phyloP scores from a whole-genome alignment of 2,888 invertebrate genomes.

The Ormyrus nitidulus region DNA sequence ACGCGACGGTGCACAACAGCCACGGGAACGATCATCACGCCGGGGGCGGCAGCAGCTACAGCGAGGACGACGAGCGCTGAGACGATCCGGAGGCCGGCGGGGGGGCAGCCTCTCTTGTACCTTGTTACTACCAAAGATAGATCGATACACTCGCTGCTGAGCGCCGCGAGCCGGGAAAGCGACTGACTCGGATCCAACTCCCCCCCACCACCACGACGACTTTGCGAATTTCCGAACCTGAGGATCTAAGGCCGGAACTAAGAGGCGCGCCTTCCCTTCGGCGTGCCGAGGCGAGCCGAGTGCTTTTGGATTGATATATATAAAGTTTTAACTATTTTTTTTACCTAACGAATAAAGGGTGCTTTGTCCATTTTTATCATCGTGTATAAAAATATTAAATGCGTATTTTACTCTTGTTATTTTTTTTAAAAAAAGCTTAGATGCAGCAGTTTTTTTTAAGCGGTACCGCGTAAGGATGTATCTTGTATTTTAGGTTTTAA shows the following conservation, averaged over 20 bases:
- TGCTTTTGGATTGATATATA: too few relatives aligned
- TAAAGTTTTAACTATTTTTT: neutral
- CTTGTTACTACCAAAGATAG: slow-evolving; percentile 41
- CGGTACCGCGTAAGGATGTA: neutral
- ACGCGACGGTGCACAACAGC: slow-evolving; percentile 76
- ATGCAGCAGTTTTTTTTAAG: neutral
- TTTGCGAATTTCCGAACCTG: too few relatives aligned
- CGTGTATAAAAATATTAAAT: neutral
- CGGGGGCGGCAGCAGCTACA: neutral
- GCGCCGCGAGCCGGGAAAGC: too few relatives aligned
- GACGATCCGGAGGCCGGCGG: too few relatives aligned
- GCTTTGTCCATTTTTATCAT: neutral
- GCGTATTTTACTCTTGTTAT: neutral
- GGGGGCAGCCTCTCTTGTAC: neutral
- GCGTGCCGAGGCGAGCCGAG: too few relatives aligned
- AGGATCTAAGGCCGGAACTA: too few relatives aligned
- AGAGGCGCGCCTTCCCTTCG: too few relatives aligned
- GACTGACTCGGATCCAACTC: too few relatives aligned
- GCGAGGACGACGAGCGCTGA: slow-evolving; percentile 50
- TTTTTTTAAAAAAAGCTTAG: neutral
- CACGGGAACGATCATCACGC: slow-evolving; percentile 62
- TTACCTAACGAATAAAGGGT: neutral
- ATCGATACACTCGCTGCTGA: slow-evolving; percentile 19
- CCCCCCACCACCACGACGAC: too few relatives aligned
- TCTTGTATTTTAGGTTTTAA: neutral